Percentiles rank a stretch among this genome's conserved stretches.
These are phyloP conservation scores for Antennarius maculatus DNA, from an alignment of 2,797 vertebrate species.

Conservation along the genomic window DNA sequence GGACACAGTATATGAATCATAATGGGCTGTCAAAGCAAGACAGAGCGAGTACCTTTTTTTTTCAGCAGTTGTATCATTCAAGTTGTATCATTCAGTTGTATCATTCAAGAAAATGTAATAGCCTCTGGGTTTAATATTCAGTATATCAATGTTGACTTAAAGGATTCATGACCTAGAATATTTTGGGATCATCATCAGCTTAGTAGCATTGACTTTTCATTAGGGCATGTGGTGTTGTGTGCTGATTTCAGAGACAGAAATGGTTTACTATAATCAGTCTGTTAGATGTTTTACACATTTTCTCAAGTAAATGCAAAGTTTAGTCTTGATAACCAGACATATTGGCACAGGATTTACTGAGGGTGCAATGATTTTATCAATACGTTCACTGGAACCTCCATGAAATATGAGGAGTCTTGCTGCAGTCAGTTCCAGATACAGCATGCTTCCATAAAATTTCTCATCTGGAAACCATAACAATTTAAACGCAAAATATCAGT, in stretches of 20 bases:
- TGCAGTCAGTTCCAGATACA: constrained; percentile 31
- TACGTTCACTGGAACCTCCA: neutral
- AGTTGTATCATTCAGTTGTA: neutral
- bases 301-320: constrained; percentile 7
- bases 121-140: constrained; percentile 18
- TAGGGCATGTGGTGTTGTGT: constrained; percentile 55
- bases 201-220: constrained; percentile 55
- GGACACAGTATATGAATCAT: too few species aligned
- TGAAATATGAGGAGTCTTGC: constrained; percentile 9
- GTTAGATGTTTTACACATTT: constrained; percentile 15
- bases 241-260: constrained; percentile 27
- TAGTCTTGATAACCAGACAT: constrained; percentile 15
- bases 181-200: constrained; percentile 70
- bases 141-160: constrained; percentile 32
- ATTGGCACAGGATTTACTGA: constrained; percentile 3
- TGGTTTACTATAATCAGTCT: constrained; percentile 6
- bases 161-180: constrained; percentile 61
- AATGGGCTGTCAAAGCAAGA: neutral
- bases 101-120: constrained; percentile 13
- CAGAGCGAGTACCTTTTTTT: neutral
- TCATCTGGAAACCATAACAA: constrained; percentile 1
- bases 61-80: constrained; percentile 4
- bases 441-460: constrained; percentile 7
- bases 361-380: constrained; percentile 16
- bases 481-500: constrained; percentile 20